Evolutionary conservation across 2,888 invertebrate species (phyloP), one percentile per base, ranked within the genome.

Genomic region (Poecilus cupreus): DNA sequence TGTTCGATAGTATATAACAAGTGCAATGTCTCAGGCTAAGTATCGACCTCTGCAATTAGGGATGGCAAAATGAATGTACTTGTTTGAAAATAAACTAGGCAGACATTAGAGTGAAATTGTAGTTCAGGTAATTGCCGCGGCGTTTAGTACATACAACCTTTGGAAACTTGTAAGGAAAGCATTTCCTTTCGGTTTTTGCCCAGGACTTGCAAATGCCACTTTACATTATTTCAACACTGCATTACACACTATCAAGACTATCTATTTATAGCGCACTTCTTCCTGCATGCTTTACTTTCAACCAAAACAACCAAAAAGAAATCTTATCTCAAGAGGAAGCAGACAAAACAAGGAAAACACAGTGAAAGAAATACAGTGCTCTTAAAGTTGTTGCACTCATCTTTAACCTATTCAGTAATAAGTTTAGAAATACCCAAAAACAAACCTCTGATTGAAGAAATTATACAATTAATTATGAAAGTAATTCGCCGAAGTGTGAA

Each of bases 71-170:
- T 72, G 70, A 72, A 80, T 80, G 80, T 72, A 72, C 80, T 72
- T 72, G 80, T 80, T 80, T 49, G 80, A 79, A 79, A 79, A 79
- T 79, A 79, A 79, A 79, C 79, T 79, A 79, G 70, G 20, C 79
- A 18, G 43, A 78, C 78, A 78, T 78, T 78, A 70, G 68, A 79
- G 79, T 68, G 79, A 70, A 79, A 79, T 68, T 79, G 79, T 79
- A 79, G 79, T 79, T 70, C 49, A 64, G 32, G 64, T 79, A 79
- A 79, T 79, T 79, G 79, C 79, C 57, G 24, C 46, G 24, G 20
- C 46, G 57, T 57, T 57, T 39, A 26, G 60, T 32, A 32, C 8
- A 32, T 24, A 77, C 77, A 77, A 39, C 22, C 60, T 77, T 46
- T 72, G 72, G 32, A 72, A 24, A 46, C 72, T 24, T 72, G 72